Evolutionary conservation across 2,113 vertebrate species (phyloP).

Genomic region (Nesogale talazaci): DNA sequence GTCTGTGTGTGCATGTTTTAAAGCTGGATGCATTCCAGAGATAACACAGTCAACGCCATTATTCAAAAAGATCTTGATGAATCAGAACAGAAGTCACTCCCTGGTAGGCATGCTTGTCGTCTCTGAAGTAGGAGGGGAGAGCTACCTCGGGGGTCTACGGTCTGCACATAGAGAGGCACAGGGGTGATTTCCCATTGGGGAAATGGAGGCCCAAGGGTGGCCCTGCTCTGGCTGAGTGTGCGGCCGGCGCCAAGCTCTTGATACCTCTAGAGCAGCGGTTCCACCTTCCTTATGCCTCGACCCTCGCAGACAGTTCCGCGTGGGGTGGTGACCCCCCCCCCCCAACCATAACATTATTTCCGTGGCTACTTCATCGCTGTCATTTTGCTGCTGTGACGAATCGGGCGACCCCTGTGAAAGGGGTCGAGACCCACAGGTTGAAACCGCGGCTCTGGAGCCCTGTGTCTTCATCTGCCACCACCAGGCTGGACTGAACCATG

Average conservation of each 20-base stretch:
- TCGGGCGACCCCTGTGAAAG: too few relatives aligned
- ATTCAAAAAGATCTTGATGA: conserved; percentile 69
- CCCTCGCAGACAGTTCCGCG: too few relatives aligned
- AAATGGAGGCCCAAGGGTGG: background rate
- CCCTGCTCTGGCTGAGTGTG: background rate
- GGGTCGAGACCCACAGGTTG: too few relatives aligned
- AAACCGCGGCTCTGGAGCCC: background rate
- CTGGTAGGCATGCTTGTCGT: conserved; percentile 39
- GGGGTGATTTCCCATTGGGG: background rate
- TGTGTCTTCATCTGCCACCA: background rate
- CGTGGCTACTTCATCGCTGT: too few relatives aligned
- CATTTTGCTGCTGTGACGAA: too few relatives aligned
- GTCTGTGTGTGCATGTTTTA: background rate
- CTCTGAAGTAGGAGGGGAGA: background rate
- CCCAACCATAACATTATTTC: too few relatives aligned
- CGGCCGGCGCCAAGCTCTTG: background rate
- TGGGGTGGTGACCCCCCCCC: too few relatives aligned
- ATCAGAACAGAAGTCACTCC: conserved; percentile 62
- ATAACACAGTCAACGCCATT: conserved; percentile 49
- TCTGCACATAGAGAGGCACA: background rate
- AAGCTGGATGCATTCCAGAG: conserved; percentile 59
- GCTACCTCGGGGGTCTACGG: background rate
- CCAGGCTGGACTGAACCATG: background rate
- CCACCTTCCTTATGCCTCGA: too few relatives aligned
- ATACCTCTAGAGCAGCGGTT: background rate